phyloP scores from a whole-genome alignment of 2,888 invertebrate genomes.

The Drosophila pullipes region DNA sequence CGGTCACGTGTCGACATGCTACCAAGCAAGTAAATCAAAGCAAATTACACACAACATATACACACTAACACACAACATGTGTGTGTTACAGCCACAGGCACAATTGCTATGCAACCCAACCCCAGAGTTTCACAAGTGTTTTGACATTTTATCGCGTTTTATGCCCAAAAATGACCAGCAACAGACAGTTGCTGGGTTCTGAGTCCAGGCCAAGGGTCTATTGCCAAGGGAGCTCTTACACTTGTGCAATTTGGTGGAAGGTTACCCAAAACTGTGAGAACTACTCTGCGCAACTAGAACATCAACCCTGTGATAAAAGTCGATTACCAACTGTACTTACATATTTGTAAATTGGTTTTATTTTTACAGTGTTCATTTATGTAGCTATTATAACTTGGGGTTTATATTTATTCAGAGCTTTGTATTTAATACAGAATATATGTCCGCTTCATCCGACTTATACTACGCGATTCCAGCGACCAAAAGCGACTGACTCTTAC shows the following conservation, averaged over 20 bases:
- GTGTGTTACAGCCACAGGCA: constrained; percentile 29
- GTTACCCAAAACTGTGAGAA: constrained; percentile 66
- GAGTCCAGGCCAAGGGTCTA: constrained; percentile 40
- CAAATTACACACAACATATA: constrained; percentile 49
- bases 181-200: constrained; percentile 9
- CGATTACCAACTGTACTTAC: constrained; percentile 6
- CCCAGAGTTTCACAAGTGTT: constrained; percentile 67
- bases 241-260: constrained; percentile 58
- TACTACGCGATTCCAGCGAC: too few relatives aligned
- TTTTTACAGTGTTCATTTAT: background rate
- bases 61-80: constrained; percentile 35
- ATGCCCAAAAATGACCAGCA: constrained; percentile 69
- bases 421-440: too few relatives aligned
- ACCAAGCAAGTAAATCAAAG: constrained; percentile 66
- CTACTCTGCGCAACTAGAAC: constrained; percentile 7
- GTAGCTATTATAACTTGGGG: too few relatives aligned
- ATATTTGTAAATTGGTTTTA: constrained; percentile 22
- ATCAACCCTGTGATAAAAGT: constrained; percentile 58
- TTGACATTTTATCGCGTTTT: constrained; percentile 76
- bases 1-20: constrained; percentile 67
- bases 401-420: too few relatives aligned
- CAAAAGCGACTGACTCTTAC: too few relatives aligned
- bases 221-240: constrained; percentile 78
- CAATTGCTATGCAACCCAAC: constrained; percentile 22
- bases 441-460: too few relatives aligned